Evolutionary conservation across 2,113 vertebrate species (phyloP).

Genomic region (Motacilla alba): DNA sequence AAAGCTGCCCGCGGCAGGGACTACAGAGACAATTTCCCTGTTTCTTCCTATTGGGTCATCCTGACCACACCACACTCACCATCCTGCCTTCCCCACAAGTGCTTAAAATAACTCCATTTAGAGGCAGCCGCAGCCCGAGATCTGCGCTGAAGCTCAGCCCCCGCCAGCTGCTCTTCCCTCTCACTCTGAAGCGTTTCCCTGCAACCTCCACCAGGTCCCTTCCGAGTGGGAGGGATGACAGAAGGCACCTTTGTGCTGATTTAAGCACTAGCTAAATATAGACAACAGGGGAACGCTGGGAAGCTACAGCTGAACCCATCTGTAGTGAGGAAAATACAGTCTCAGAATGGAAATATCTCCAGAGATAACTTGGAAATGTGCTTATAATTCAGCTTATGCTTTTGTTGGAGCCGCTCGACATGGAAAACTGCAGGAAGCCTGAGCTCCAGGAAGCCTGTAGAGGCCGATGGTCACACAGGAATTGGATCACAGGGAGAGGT

Average conservation of each 20-base stretch:
- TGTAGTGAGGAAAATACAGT: neutral
- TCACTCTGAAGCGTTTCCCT: neutral
- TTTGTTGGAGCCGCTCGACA: neutral
- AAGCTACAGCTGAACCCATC: slow-evolving; percentile 29
- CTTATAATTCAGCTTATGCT: neutral
- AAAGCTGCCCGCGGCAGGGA: fast-evolving
- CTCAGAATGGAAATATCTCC: neutral
- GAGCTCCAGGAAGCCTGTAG: neutral
- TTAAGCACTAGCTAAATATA: slow-evolving; percentile 41
- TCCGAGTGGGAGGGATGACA: neutral
- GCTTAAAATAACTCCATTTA: neutral
- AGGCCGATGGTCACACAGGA: neutral
- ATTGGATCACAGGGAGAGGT: neutral
- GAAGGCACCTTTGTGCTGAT: slow-evolving; percentile 39
- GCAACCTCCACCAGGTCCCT: neutral
- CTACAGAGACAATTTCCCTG: neutral
- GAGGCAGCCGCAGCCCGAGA: neutral
- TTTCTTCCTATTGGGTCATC: neutral
- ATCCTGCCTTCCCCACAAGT: neutral
- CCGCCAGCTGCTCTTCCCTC: neutral
- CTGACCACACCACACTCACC: neutral
- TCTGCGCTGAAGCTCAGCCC: neutral
- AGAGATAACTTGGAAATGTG: neutral
- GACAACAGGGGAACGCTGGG: neutral
- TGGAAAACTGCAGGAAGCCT: neutral